A percentile compares a stretch with the other conserved stretches of the same genome.
Evolutionary conservation across 1,140 invertebrate species (phyloP).

Genomic region (Drosophila ogumai): DNA sequence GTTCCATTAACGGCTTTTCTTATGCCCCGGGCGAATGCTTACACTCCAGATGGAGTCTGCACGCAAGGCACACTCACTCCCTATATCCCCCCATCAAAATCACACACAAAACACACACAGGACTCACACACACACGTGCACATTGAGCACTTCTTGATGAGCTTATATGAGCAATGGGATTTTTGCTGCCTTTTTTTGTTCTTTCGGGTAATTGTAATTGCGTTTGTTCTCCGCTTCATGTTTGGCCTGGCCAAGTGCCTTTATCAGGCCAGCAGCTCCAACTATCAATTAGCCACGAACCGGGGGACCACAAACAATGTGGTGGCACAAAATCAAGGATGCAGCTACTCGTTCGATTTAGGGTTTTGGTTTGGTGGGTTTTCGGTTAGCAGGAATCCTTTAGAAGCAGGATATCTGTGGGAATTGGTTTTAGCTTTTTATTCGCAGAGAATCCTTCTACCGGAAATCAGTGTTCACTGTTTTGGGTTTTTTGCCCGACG

Average conservation of each 20-base stretch:
- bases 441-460: neutral
- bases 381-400: constrained; percentile 6
- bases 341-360: constrained; percentile 5
- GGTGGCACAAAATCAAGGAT: constrained; percentile 20
- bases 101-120: constrained; percentile 17
- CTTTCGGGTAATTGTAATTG: constrained; percentile 71
- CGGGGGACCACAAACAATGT: constrained; percentile 15
- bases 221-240: constrained; percentile 45
- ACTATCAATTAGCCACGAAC: constrained; percentile 37
- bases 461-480: constrained; percentile 10
- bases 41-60: constrained; percentile 45
- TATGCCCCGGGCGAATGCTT: constrained; percentile 32
- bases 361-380: neutral
- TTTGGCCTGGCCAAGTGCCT: constrained; percentile 39
- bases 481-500: constrained; percentile 1
- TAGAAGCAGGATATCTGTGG: neutral
- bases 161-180: constrained; percentile 60
- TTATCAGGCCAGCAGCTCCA: constrained; percentile 17
- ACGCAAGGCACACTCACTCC: constrained; percentile 20
- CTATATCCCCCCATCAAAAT: constrained; percentile 2
- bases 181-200: constrained; percentile 51
- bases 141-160: constrained; percentile 54
- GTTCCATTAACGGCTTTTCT: constrained; percentile 43
- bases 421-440: neutral
- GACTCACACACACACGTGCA: constrained; percentile 22